A percentile compares a stretch with the other conserved stretches of the same genome.
phyloP scores from a whole-genome alignment of 2,797 vertebrate genomes.

The Perodicticus potto region DNA sequence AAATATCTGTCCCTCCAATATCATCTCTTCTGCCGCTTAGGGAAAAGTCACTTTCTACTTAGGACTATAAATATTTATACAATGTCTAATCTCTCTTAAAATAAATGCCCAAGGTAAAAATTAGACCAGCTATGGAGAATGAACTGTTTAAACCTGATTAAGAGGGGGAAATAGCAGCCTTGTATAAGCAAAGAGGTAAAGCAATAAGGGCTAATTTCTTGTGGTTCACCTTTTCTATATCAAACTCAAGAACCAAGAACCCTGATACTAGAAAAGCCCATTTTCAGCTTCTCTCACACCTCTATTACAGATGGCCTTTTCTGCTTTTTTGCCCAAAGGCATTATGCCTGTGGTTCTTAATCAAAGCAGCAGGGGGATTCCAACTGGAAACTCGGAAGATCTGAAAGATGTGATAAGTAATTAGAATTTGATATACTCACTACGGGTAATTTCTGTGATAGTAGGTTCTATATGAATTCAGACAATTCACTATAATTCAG shows the following conservation, averaged over 20 bases:
- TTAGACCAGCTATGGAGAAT: constrained; percentile 49
- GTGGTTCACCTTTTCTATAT: constrained; percentile 12
- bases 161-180: not conserved
- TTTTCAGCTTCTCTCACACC: constrained; percentile 46
- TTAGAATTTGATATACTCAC: constrained; percentile 51
- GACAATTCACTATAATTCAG: constrained; percentile 43
- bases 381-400: not conserved
- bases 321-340: constrained; percentile 59
- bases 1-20: not conserved
- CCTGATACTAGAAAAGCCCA: not conserved
- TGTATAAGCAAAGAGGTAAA: constrained; percentile 13
- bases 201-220: constrained; percentile 54
- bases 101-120: constrained; percentile 56
- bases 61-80: constrained; percentile 47
- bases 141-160: constrained; percentile 53
- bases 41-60: constrained; percentile 59
- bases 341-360: constrained; percentile 55
- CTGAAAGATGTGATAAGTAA: constrained; percentile 50
- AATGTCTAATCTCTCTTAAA: constrained; percentile 27
- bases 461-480: constrained; percentile 35
- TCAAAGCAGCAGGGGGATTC: constrained; percentile 57
- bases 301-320: constrained; percentile 46
- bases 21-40: not conserved
- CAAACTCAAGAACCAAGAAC: constrained; percentile 52
- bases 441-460: constrained; percentile 62